These are phyloP conservation scores for Gephyroberyx darwinii DNA, from an alignment of 2,797 vertebrate species.

Conservation along the genomic window DNA sequence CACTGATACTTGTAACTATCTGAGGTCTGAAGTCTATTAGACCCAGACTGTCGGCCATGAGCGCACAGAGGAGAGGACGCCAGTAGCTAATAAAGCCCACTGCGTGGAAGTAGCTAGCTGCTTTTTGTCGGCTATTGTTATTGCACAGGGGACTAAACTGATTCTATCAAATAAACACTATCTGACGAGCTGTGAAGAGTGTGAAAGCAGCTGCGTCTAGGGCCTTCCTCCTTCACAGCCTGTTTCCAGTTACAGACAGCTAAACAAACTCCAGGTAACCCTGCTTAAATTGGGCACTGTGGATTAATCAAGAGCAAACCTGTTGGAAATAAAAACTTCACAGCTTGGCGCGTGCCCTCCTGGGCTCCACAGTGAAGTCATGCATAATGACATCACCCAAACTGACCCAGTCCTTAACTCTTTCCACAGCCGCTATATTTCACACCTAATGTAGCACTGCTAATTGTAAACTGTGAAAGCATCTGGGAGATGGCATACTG, in stretches of 20 bases:
- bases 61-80: conserved; percentile 46
- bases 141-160: conserved; percentile 51
- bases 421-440: conserved; percentile 65
- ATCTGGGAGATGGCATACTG: background rate
- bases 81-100: conserved; percentile 63
- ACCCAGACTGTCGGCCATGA: conserved; percentile 55
- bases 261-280: conserved; percentile 76
- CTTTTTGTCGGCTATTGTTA: conserved; percentile 60
- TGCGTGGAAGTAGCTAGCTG: conserved; percentile 54
- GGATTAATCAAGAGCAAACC: conserved; percentile 66
- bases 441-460: conserved; percentile 56
- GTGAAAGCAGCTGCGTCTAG: conserved; percentile 46
- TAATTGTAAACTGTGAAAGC: conserved; percentile 48
- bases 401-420: conserved; percentile 47
- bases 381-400: conserved; percentile 68
- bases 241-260: conserved; percentile 73
- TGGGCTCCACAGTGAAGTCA: conserved; percentile 59
- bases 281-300: conserved; percentile 54
- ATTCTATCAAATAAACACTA: conserved; percentile 76
- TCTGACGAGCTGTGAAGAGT: conserved; percentile 63
- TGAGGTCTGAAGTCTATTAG: conserved; percentile 68
- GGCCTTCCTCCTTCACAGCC: conserved; percentile 37
- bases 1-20: conserved; percentile 69
- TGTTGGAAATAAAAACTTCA: conserved; percentile 72
- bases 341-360: conserved; percentile 52